phyloP scores from a whole-genome alignment of 2,797 vertebrate species.

The Peromyscus eremicus region DNA sequence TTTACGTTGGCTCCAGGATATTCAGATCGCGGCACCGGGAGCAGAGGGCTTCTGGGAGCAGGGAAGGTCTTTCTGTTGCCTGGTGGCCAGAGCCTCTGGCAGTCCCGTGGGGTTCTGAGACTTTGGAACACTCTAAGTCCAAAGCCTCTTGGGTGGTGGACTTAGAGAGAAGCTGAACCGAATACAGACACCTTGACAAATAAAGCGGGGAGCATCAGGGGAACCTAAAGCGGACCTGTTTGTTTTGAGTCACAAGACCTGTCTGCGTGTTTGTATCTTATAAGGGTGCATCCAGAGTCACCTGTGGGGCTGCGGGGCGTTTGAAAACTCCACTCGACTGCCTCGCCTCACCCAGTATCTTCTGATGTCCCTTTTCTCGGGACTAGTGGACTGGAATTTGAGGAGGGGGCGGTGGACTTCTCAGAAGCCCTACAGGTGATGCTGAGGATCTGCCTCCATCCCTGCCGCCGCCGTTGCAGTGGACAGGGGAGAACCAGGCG shows the following conservation, averaged over 20 bases:
- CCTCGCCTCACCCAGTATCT: background rate
- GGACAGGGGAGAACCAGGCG: background rate
- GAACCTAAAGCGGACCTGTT: background rate
- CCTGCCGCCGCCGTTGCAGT: conserved; percentile 21
- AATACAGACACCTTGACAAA: background rate
- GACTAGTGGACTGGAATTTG: background rate
- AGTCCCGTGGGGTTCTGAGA: conserved; percentile 15
- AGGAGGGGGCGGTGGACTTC: conserved; percentile 63
- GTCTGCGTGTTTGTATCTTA: background rate
- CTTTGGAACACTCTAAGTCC: conserved; percentile 25
- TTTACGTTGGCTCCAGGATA: background rate
- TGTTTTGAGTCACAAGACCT: background rate
- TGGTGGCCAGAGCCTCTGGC: background rate
- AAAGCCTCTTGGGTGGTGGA: background rate
- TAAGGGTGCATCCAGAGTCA: conserved; percentile 40
- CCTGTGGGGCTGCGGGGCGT: conserved; percentile 75
- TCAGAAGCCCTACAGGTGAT: conserved; percentile 70
- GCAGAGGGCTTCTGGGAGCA: background rate
- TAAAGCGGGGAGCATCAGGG: background rate
- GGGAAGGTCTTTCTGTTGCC: background rate
- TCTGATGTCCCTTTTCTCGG: background rate
- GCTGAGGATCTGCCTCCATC: background rate
- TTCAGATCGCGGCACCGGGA: background rate
- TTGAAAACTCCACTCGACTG: conserved; percentile 4
- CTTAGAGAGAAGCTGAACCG: background rate